Conservation (phyloP, 1,140 invertebrate species). For the Yoshiicerus persimilis region DNA sequence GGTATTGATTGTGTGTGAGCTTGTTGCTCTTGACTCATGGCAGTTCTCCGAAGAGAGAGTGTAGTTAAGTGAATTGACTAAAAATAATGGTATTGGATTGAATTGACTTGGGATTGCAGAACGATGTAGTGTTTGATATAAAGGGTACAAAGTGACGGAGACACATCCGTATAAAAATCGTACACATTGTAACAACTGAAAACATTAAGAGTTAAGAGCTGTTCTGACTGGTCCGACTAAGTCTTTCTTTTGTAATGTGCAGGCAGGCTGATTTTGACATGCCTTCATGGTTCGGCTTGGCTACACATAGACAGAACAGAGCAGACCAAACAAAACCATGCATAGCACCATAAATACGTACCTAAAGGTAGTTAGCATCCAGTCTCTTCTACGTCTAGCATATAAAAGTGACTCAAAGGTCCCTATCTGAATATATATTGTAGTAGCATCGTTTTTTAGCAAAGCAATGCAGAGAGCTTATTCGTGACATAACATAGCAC, state of each 20-base stretch:
- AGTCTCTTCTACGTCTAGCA: not conserved
- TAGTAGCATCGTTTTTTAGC: not conserved
- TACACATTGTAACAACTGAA: not conserved
- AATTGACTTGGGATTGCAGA: not conserved
- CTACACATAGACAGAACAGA: not conserved
- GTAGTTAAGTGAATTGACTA: not conserved
- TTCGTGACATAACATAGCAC: slow-evolving; percentile 1
- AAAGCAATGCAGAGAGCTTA: not conserved
- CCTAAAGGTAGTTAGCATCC: not conserved
- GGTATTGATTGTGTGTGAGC: not conserved
- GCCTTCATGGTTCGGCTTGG: not conserved
- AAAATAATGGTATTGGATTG: slow-evolving; percentile 9
- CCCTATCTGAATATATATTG: not conserved
- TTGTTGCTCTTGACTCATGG: not conserved
- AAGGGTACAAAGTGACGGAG: not conserved
- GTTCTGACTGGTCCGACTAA: not conserved
- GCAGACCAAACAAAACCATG: not conserved
- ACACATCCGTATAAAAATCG: not conserved
- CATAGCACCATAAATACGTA: not conserved
- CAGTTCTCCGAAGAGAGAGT: not conserved
- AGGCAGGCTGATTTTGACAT: not conserved
- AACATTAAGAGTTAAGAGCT: not conserved
- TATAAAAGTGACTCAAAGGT: not conserved
- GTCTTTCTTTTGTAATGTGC: not conserved
- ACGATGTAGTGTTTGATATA: not conserved